These are phyloP conservation scores for Agonopterix alstromeriana DNA, from an alignment of 2,888 invertebrate genomes.

Conservation along the genomic window DNA sequence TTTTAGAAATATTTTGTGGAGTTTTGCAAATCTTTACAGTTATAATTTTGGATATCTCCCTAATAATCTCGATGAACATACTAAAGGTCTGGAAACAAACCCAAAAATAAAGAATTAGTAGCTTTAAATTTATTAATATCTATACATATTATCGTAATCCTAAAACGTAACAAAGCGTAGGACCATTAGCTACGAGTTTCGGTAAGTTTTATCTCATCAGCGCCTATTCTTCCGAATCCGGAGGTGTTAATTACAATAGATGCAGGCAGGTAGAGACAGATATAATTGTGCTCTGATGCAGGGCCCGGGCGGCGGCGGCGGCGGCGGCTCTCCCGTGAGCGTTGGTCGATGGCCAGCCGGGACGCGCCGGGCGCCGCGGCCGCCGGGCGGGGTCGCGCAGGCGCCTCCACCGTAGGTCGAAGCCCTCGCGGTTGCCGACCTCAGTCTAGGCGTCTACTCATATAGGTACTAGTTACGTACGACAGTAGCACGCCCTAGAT, in stretches of 20 bases:
- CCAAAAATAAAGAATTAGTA: too few species aligned
- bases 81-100: too few species aligned
- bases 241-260: too few species aligned
- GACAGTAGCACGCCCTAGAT: too few species aligned
- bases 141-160: too few species aligned
- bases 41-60: too few species aligned
- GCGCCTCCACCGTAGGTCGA: conserved; percentile 58
- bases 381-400: conserved; percentile 53
- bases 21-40: too few species aligned
- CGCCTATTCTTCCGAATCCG: too few species aligned
- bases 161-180: too few species aligned
- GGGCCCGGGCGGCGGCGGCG: conserved; percentile 11
- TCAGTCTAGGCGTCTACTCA: conserved; percentile 46
- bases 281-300: conserved; percentile 14
- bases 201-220: neutral
- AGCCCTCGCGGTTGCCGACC: conserved; percentile 70
- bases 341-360: neutral
- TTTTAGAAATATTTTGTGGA: too few species aligned
- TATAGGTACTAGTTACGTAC: conserved; percentile 13
- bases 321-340: neutral
- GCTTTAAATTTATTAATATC: too few species aligned
- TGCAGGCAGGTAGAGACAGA: neutral
- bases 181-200: neutral
- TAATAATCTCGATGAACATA: too few species aligned
- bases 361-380: conserved; percentile 22